Base-by-base conservation (phyloP, 2,797 vertebrate genomes). In the Chiroxiphia lanceolata region DNA sequence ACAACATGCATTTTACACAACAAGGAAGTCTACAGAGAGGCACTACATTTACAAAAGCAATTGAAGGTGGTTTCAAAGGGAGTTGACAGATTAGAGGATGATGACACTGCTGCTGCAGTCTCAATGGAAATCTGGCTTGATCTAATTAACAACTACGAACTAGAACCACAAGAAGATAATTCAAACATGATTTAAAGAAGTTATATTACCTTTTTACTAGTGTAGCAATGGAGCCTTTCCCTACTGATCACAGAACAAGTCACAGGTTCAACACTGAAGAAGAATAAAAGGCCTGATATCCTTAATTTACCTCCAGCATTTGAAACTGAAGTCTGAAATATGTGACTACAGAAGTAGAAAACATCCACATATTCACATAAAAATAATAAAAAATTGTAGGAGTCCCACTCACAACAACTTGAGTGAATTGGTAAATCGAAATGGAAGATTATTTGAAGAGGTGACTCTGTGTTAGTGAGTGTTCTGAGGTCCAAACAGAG, bases 1-100 rank as follows among this genome's bases (percentile, higher is more conserved):
- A 95, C 95, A 96, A 96, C 93, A 93, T 87, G 94, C 93, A 83
- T 95, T 97, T 96, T 97, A 96, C 88, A 95, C 92, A 97, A 96
- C 96, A 96, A 83, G 88, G 68, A 95, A 95, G 48, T 96, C 96
- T 95, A 94, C 95, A 95, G 90, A 96, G 93, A 67, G 20, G 90
- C 68, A 93, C 93, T 96, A 91, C 94, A 87, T 95, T 96, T 96
- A 96, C 93, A 96, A 97, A 96, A 96, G 94, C 87, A 95, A 92
- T 80, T 94, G 85, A 93, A 94, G 87, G 91, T 94, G 48, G 85
- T 97, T 97, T 97, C 95, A 96, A 96, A 97, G 93, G 94, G 95
- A 97, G 45, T 63, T 96, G 96, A 96, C 96, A 97, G 96, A 96
- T 95, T 95, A 97, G 90, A 97, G 78, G 88, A 94, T 89, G 95